Evolutionary conservation across 2,888 invertebrate genomes (phyloP), one percentile per base, ranked within the genome.

Genomic region (Hermaeophaga mercurialis): DNA sequence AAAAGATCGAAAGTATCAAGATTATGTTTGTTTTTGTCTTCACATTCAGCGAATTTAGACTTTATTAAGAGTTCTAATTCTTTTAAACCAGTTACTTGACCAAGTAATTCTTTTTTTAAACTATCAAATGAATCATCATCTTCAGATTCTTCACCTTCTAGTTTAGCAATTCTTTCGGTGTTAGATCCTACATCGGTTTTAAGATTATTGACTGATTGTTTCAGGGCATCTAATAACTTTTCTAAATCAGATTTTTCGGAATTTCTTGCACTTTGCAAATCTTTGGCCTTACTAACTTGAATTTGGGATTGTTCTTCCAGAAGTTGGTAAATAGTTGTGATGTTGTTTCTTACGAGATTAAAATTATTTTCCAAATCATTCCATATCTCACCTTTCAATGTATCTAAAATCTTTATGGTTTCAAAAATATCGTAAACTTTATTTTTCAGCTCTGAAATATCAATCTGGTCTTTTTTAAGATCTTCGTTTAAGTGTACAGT

Each of bases 371-470:
- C 31, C 3, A 33, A 19, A 7, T 33, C 50, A 5, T 50, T 14
- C 12, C 22, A 18, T 18, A 48, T 39, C 1, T 48, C 48, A 18
- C 7, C 24, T 43, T 52, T 43, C 3, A 43, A n/a, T 3, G n/a
- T 3, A 4, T 52, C 52, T 3, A 43, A 15, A 4, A 11, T 26
- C 9, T 18, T 43, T n/a, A 52, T 24, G 3, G 8, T 11, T 33
- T 52, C 33, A 8, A 22, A 22, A 12, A 52, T 38, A 3, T 43
- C 52, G 3, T 17, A 8, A 3, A 39, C 44, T 43, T 43, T 31
- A 8, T 12, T 34, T 34, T 43, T 33, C 9, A 43, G 6, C 2
- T 17, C 34, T 2, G 5, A 7, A 14, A 43, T 24, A 1, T 33
- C 34, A 17, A 9, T 8, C 9, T 3, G 6, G 11, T 38, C 18